Percentiles rank a stretch among this genome's conserved stretches.
Conservation (phyloP, 2,113 vertebrate genomes). For the Galemys pyrenaicus region DNA sequence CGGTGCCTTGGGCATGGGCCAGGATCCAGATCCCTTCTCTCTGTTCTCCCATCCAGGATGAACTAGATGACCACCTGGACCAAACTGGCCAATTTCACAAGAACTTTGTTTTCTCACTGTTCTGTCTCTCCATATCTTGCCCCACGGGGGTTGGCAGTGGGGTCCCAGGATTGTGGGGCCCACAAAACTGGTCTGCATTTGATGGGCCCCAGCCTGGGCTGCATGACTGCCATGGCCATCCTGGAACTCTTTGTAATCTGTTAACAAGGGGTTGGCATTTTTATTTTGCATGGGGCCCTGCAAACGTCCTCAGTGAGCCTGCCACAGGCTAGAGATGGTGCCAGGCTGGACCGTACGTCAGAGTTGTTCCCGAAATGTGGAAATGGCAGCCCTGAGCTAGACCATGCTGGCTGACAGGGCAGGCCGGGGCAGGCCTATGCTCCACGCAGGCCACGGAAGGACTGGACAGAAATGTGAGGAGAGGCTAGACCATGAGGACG, state of each 20-base stretch:
- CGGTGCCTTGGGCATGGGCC: background rate
- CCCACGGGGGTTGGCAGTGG: accelerated
- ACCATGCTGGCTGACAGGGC: background rate
- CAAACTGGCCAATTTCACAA: background rate
- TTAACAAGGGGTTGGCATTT: background rate
- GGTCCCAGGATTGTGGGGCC: background rate
- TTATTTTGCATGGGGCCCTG: background rate
- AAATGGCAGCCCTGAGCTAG: accelerated
- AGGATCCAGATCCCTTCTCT: background rate
- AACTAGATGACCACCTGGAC: background rate
- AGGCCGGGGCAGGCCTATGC: background rate
- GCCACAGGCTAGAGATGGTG: background rate
- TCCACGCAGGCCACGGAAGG: background rate
- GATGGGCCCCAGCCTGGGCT: background rate
- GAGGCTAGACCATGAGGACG: too few relatives aligned
- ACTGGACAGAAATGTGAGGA: background rate
- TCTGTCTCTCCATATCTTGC: background rate
- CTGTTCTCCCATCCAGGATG: background rate
- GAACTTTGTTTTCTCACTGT: background rate
- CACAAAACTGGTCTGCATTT: background rate
- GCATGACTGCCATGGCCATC: too few relatives aligned
- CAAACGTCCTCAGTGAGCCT: accelerated
- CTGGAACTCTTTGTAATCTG: background rate
- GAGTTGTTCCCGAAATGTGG: accelerated
- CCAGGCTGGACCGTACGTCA: background rate